Base-by-base conservation (phyloP, 2,113 vertebrate genomes). In the Piaya cayana region DNA sequence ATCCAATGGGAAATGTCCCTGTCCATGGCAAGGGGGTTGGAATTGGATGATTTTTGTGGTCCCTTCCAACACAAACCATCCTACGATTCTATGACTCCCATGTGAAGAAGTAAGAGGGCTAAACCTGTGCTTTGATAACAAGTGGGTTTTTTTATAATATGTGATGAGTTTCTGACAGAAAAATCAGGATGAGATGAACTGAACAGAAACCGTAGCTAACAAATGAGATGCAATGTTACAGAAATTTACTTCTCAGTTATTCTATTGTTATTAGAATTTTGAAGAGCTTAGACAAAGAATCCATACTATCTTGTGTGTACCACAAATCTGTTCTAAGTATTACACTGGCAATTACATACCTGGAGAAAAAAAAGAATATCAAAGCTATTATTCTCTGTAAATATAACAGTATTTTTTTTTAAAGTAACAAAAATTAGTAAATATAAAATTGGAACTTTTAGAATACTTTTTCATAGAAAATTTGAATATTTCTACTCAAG, bases 371-470 rank as follows among this genome's bases (percentile, higher is more conserved):
- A n/a, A n/a, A n/a, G n/a, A n/a, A n/a, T n/a, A n/a, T n/a, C n/a
- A n/a, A n/a, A n/a, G n/a, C n/a, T n/a, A n/a, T n/a, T n/a, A n/a
- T n/a, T n/a, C n/a, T n/a, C n/a, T n/a, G n/a, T n/a, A n/a, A n/a
- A n/a, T n/a, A n/a, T n/a, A n/a, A n/a, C n/a, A n/a, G n/a, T n/a
- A n/a, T n/a, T n/a, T n/a, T n/a, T n/a, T n/a, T n/a, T n/a, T n/a
- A n/a, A n/a, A n/a, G n/a, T n/a, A n/a, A n/a, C n/a, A n/a, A n/a
- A n/a, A n/a, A n/a, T n/a, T n/a, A n/a, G n/a, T n/a, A n/a, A n/a
- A n/a, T n/a, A n/a, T n/a, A 4, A 7, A 45, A 12, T 26, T 11
- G 6, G 15, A 86, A n/a, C 2, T 52, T 52, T 23, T 0, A 36
- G n/a, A n/a, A n/a, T n/a, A n/a, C n/a, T n/a, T n/a, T n/a, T 88